Percentiles rank a stretch among this genome's conserved stretches.
Evolutionary conservation across 2,888 invertebrate species (phyloP).

Genomic region (Ametastegia equiseti): DNA sequence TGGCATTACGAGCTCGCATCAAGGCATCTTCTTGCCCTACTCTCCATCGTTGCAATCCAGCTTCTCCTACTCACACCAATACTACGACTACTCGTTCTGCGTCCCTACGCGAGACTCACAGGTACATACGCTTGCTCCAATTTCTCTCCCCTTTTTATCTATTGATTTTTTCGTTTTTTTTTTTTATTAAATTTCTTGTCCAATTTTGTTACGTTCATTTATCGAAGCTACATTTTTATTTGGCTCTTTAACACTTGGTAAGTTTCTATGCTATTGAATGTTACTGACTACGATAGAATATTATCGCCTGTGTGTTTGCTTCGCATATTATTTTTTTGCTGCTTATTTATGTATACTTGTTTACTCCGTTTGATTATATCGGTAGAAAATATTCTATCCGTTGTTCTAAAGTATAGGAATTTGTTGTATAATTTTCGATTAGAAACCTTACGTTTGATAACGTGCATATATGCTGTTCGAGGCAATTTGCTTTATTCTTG

Average conservation of each 20-base stretch:
- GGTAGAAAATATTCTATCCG: neutral
- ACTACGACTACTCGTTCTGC: conserved; percentile 79
- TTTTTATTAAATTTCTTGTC: no score
- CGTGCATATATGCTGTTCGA: neutral
- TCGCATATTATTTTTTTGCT: conserved; percentile 35
- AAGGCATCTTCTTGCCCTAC: conserved; percentile 90
- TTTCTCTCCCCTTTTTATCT: conserved; percentile 56
- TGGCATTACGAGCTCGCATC: conserved; percentile 92
- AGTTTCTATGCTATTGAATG: neutral
- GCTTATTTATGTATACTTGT: neutral
- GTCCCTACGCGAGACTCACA: conserved; percentile 79
- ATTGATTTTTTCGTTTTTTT: conserved; percentile 38
- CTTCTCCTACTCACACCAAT: conserved; percentile 75
- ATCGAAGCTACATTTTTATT: conserved; percentile 2
- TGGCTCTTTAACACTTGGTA: conserved; percentile 12
- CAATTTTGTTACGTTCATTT: no score
- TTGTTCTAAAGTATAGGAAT: neutral
- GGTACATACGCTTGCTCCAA: conserved; percentile 67
- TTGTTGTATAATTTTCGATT: neutral
- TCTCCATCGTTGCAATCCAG: conserved; percentile 77
- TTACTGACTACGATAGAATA: neutral
- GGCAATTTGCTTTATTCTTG: neutral
- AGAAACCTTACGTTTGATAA: neutral
- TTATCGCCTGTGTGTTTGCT: conserved; percentile 29
- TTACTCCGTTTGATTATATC: neutral